Percentiles rank a stretch among this genome's conserved stretches.
Conservation (phyloP, 2,888 invertebrate genomes). For the Liopterus haemorrhoidalis region DNA sequence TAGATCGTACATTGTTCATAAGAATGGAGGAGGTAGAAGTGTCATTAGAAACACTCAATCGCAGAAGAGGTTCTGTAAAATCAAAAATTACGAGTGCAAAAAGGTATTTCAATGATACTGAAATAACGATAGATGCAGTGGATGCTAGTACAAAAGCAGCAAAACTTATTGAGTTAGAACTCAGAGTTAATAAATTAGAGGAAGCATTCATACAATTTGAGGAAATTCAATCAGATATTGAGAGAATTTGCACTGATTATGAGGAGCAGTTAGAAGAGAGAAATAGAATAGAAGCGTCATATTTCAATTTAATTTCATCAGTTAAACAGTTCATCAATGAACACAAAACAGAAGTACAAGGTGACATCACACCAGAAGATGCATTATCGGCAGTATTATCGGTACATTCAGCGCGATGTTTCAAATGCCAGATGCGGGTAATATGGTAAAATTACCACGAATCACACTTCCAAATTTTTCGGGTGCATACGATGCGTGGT, state of each 20-base stretch:
- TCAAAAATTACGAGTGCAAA: too few relatives aligned
- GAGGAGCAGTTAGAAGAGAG: background rate
- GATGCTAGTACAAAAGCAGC: too few relatives aligned
- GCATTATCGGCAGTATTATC: too few relatives aligned
- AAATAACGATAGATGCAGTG: too few relatives aligned
- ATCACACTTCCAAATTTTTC: conserved; percentile 21
- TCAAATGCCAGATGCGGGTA: too few relatives aligned
- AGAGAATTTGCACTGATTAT: background rate
- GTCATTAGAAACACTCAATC: too few relatives aligned
- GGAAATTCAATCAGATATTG: conserved; percentile 4
- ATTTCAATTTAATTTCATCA: background rate
- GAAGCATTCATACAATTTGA: conserved; percentile 1
- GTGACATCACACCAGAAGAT: conserved; percentile 1
- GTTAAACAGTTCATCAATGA: conserved; percentile 7
- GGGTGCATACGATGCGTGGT: conserved; percentile 23
- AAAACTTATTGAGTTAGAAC: too few relatives aligned
- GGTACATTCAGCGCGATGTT: too few relatives aligned
- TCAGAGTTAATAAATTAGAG: conserved; percentile 6
- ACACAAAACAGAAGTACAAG: conserved; percentile 1
- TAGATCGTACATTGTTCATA: too few relatives aligned
- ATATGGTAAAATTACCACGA: conserved; percentile 14
- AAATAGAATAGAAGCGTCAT: background rate
- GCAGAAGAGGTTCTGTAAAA: too few relatives aligned
- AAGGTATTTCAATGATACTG: too few relatives aligned
- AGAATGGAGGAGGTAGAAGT: too few relatives aligned